phyloP scores from a whole-genome alignment of 2,797 vertebrate species.

The Gallinago nigripennis region DNA sequence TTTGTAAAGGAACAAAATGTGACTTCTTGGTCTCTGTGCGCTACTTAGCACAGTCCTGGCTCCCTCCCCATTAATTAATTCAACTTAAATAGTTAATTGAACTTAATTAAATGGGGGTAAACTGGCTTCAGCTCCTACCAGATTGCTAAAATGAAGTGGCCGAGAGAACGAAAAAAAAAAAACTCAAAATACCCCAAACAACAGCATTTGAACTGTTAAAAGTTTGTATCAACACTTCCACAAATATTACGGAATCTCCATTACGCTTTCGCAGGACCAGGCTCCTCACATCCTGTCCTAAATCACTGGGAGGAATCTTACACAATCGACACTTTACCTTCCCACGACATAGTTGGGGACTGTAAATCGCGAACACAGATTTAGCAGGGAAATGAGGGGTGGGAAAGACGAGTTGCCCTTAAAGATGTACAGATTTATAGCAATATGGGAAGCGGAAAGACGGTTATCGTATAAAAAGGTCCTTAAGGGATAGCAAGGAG shows the following conservation, averaged over 20 bases:
- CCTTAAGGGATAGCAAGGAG: constrained; percentile 17
- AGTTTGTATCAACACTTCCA: not conserved
- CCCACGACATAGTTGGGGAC: not conserved
- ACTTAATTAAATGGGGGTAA: not conserved
- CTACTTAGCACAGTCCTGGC: not conserved
- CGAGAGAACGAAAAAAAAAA: not conserved
- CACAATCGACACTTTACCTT: not conserved
- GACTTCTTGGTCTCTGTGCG: not conserved
- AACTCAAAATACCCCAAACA: not conserved
- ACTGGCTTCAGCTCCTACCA: not conserved
- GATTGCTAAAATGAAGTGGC: not conserved
- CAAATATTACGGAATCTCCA: not conserved
- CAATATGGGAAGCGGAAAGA: constrained; percentile 31
- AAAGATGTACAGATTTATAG: constrained; percentile 57
- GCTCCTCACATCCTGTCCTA: constrained; percentile 40
- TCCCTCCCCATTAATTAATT: not conserved
- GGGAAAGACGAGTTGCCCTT: constrained; percentile 28
- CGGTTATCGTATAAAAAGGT: constrained; percentile 16
- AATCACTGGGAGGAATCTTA: not conserved
- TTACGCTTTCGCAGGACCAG: not conserved
- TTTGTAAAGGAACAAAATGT: not conserved
- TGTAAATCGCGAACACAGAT: not conserved
- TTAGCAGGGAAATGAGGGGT: constrained; percentile 30
- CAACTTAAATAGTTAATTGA: not conserved
- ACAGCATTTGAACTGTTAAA: not conserved